Percentiles rank a stretch among this genome's conserved stretches.
These are phyloP conservation scores for Petrophora chlorosata DNA, from an alignment of 2,888 invertebrate genomes.

Conservation along the genomic window DNA sequence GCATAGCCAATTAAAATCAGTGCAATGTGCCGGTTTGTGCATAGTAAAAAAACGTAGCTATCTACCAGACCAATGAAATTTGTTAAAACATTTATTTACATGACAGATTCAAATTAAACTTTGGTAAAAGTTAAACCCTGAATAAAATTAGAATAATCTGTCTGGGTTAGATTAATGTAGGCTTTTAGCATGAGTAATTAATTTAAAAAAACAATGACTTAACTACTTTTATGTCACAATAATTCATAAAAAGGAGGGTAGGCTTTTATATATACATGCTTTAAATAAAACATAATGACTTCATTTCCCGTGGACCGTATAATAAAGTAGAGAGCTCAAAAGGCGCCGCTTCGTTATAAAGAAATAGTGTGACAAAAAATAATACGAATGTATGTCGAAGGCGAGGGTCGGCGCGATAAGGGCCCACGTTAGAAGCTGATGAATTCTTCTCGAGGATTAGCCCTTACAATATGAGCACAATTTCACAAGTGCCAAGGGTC, in stretches of 20 bases:
- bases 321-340: conserved; percentile 11
- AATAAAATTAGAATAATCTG: conserved; percentile 8
- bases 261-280: neutral
- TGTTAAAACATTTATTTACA: neutral
- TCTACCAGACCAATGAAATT: neutral
- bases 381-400: conserved; percentile 57
- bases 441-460: conserved; percentile 76
- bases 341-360: conserved; percentile 31
- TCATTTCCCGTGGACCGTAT: neutral
- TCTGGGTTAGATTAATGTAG: neutral
- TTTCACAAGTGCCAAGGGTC: conserved; percentile 73
- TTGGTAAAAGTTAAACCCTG: conserved; percentile 7
- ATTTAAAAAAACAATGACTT: conserved; percentile 10
- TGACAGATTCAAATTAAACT: conserved; percentile 2
- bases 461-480: conserved; percentile 80
- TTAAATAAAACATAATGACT: conserved; percentile 11
- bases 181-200: conserved; percentile 16
- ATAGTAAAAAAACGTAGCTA: neutral
- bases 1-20: conserved; percentile 12
- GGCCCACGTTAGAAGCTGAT: conserved; percentile 68
- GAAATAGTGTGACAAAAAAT: conserved; percentile 56
- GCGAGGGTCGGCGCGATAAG: conserved; percentile 65
- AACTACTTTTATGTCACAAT: neutral
- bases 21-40: conserved; percentile 3
- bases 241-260: conserved; percentile 9